These are phyloP conservation scores for Saccostrea glomerata DNA, from an alignment of 1,140 invertebrate species.

Conservation along the genomic window DNA sequence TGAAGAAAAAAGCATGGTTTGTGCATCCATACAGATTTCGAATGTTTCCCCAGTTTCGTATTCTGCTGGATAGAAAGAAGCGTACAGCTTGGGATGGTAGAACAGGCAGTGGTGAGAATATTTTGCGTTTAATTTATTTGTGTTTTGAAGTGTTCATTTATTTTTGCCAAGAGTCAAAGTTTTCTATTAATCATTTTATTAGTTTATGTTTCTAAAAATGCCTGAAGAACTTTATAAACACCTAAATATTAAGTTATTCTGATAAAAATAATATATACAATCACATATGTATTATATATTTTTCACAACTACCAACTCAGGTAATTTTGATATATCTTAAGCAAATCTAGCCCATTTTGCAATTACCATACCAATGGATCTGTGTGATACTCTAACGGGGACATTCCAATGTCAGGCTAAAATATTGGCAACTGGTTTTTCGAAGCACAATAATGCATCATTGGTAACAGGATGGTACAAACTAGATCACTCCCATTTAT, in stretches of 20 bases:
- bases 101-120: background rate
- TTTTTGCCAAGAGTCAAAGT: no score
- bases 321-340: background rate
- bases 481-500: background rate
- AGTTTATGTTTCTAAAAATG: no score
- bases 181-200: no score
- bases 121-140: no score
- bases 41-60: constrained; percentile 4
- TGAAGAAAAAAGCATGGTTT: background rate
- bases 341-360: background rate
- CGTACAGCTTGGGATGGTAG: background rate
- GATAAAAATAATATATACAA: no score
- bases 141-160: no score
- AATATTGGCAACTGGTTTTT: background rate
- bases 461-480: constrained; percentile 12
- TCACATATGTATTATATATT: no score
- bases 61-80: constrained; percentile 2
- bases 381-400: background rate
- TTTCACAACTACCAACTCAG: no score
- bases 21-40: background rate
- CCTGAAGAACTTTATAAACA: no score
- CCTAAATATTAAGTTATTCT: no score
- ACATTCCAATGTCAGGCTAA: constrained; percentile 1
- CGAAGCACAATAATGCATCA: background rate
- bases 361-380: background rate